These are phyloP conservation scores for Melanostoma mellinum DNA, from an alignment of 2,888 invertebrate species.

Conservation along the genomic window DNA sequence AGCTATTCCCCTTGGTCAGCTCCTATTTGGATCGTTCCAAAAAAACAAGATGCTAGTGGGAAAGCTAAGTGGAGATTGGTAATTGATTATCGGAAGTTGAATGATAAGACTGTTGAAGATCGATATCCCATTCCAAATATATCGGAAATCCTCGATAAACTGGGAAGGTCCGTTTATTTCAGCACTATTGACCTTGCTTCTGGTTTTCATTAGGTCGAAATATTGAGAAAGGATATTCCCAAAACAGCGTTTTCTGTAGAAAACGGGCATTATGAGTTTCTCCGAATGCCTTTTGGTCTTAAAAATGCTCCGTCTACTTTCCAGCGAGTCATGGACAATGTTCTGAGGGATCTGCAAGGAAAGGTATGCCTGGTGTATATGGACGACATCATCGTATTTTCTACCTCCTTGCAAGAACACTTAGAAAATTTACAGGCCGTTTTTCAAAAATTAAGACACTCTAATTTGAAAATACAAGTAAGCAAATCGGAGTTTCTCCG, in stretches of 20 bases:
- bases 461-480: constrained; percentile 25
- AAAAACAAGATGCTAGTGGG: constrained; percentile 44
- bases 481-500: constrained; percentile 1
- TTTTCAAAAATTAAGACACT: background rate
- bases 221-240: constrained; percentile 66
- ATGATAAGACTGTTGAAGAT: constrained; percentile 21
- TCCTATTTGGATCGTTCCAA: constrained; percentile 46
- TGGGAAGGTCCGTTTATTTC: constrained; percentile 78
- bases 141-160: constrained; percentile 73
- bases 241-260: constrained; percentile 73
- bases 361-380: constrained; percentile 70
- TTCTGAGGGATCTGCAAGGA: constrained; percentile 72
- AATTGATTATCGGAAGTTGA: constrained; percentile 38
- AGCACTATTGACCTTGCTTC: constrained; percentile 75
- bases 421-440: constrained; percentile 11
- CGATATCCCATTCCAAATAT: constrained; percentile 41
- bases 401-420: constrained; percentile 42
- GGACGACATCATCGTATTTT: constrained; percentile 29
- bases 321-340: constrained; percentile 69
- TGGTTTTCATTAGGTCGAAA: constrained; percentile 77
- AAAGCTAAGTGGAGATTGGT: constrained; percentile 55
- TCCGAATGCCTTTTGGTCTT: constrained; percentile 70
- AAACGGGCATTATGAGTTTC: constrained; percentile 68
- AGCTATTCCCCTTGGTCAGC: constrained; percentile 54
- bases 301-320: constrained; percentile 65